Evolutionary conservation across 2,113 vertebrate genomes (phyloP), one percentile per base, ranked within the genome.

Genomic region (Corynorhinus townsendii): DNA sequence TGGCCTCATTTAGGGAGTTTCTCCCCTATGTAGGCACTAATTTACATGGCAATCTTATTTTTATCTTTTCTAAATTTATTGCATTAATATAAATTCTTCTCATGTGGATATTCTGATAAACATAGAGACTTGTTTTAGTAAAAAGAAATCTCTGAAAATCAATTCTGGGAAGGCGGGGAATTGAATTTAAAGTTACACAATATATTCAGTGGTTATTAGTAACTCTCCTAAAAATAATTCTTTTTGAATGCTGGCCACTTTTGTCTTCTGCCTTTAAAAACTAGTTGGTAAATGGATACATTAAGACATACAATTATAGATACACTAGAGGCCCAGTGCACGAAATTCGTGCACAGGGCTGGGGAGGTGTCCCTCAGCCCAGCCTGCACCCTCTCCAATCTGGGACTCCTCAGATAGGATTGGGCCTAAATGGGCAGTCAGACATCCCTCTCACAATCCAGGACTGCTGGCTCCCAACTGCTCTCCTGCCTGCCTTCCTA

Each of bases 61-160:
- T 90, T 52, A 76, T 28, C 45, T 85, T 92, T 91, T 73, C 80
- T 80, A 83, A 89, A 71, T 73, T 17, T 93, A 86, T 93, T 91
- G 83, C n/a, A 69, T 45, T 73, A 75, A 91, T n/a, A 79, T 20
- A 59, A 72, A 91, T 90, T 92, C 20, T 94, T 94, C 75, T 33
- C 62, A 38, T 11, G 45, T 76, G 24, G 49, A 71, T 86, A 83
- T 90, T 89, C 89, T 79, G n/a, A 93, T 88, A 76, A 87, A 83
- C 71, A 83, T 2, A 87, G 30, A 94, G 7, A 86, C 16, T 26
- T 83, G 26, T 72, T 64, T 35, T 20, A 7, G 3, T 1, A 15
- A 33, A 17, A 38, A 33, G 17, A 80, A 79, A 20, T 20, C 30
- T 35, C 35, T 84, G 40, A 89, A 40, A 86, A 79, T 79, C 26